These are phyloP conservation scores for Eupithecia exiguata DNA, from an alignment of 2,888 invertebrate species.

Conservation along the genomic window DNA sequence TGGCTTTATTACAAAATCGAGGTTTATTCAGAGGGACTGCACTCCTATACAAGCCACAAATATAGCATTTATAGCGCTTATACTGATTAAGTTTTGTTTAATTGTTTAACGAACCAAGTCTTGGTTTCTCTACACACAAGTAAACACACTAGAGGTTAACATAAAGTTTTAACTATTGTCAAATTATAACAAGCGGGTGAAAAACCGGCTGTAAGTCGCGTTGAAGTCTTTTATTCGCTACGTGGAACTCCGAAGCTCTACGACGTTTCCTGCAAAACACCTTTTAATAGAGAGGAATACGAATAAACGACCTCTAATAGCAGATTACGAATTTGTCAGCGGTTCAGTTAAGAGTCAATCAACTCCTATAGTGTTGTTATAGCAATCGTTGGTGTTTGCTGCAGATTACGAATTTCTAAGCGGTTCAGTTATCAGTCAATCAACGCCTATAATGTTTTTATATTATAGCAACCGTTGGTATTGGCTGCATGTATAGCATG, in stretches of 20 bases:
- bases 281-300: background rate
- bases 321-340: background rate
- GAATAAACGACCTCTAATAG: background rate
- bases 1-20: too few species aligned
- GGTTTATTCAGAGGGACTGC: too few species aligned
- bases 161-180: too few species aligned
- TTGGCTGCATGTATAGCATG: too few species aligned
- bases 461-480: background rate
- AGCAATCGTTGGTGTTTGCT: background rate
- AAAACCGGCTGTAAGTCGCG: background rate
- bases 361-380: background rate
- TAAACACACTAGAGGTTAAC: too few species aligned
- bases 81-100: too few species aligned
- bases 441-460: background rate
- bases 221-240: background rate
- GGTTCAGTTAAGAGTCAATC: background rate
- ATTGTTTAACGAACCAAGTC: too few species aligned
- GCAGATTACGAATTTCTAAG: background rate
- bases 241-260: background rate
- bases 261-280: background rate
- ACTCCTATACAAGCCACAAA: too few species aligned
- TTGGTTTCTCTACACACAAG: too few species aligned
- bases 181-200: too few species aligned
- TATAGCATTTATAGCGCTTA: too few species aligned
- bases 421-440: background rate